A percentile compares a stretch with the other conserved stretches of the same genome.
phyloP scores from a whole-genome alignment of 2,888 invertebrate species.

The Drosophila affinis region DNA sequence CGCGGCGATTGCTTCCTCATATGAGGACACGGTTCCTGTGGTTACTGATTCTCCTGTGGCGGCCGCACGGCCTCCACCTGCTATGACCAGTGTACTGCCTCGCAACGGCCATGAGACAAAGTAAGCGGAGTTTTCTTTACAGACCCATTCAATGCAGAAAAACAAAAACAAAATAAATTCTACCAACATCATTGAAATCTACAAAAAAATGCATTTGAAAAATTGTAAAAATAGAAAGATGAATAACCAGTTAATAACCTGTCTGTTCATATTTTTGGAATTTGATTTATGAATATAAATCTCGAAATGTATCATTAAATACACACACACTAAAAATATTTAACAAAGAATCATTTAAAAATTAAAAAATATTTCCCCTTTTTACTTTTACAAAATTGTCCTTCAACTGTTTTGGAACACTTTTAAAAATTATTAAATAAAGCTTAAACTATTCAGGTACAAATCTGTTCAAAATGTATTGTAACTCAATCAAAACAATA shows the following conservation, averaged over 20 bases:
- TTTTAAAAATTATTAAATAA: too few relatives aligned
- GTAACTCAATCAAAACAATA: not conserved
- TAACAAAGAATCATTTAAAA: too few relatives aligned
- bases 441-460: not conserved
- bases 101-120: slow-evolving; percentile 53
- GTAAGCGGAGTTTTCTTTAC: slow-evolving; percentile 56
- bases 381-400: too few relatives aligned
- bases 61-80: slow-evolving; percentile 26
- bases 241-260: too few relatives aligned
- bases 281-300: not conserved
- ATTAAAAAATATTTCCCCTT: not conserved
- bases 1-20: slow-evolving; percentile 35
- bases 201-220: not conserved
- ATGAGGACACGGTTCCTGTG: not conserved
- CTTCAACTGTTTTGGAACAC: too few relatives aligned
- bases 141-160: slow-evolving; percentile 8
- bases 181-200: not conserved
- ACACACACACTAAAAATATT: not conserved
- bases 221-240: not conserved
- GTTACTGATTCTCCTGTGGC: not conserved
- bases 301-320: not conserved
- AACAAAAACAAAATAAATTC: not conserved
- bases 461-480: not conserved
- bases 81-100: slow-evolving; percentile 35
- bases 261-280: too few relatives aligned